These are phyloP conservation scores for Brachionus sp. DNA, from an alignment of 1,140 invertebrate species.

Conservation along the genomic window DNA sequence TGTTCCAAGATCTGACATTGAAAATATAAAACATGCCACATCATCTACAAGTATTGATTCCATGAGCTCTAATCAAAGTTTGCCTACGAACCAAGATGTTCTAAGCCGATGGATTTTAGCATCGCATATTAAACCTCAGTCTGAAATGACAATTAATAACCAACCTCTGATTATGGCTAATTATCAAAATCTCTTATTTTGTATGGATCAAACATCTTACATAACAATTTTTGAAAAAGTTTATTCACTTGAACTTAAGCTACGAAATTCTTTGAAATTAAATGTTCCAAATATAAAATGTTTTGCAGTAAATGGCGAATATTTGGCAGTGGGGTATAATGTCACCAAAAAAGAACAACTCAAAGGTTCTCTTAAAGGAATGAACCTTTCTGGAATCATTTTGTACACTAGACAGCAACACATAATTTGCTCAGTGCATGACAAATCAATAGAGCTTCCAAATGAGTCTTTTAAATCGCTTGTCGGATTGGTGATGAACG, in stretches of 20 bases:
- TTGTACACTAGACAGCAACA: neutral
- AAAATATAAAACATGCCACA: neutral
- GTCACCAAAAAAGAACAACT: constrained; percentile 30
- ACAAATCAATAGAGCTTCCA: neutral
- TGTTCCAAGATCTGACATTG: neutral
- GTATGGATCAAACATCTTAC: constrained; percentile 3
- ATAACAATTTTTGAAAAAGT: constrained; percentile 32
- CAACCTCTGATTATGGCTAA: neutral
- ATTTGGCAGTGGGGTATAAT: constrained; percentile 10
- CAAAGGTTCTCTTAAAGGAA: constrained; percentile 17
- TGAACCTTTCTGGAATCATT: constrained; percentile 1
- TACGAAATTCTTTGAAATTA: neutral
- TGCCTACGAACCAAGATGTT: neutral
- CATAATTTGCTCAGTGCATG: constrained; percentile 26
- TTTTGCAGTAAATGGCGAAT: neutral
- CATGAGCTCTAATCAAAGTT: neutral
- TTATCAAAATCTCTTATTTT: constrained; percentile 12
- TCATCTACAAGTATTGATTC: neutral
- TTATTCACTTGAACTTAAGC: neutral
- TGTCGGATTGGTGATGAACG: neutral
- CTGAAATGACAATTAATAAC: neutral
- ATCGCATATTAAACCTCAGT: constrained; percentile 21
- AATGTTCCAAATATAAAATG: constrained; percentile 17
- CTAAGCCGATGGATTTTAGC: neutral
- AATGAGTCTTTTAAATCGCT: neutral